Base-by-base conservation (phyloP, 1,140 invertebrate genomes). In the Microplitis mediator region DNA sequence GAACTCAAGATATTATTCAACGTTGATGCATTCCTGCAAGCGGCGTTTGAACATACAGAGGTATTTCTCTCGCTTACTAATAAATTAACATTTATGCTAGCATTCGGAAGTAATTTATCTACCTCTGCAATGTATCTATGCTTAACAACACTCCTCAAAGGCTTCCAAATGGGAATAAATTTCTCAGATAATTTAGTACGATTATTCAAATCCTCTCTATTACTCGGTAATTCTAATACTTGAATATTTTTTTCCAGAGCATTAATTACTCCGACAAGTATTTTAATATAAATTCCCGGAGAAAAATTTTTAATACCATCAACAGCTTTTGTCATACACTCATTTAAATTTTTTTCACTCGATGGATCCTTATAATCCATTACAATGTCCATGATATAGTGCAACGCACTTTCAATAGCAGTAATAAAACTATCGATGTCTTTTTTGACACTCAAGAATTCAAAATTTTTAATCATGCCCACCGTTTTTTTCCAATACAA, bases 401-500 rank as follows among this genome's bases (percentile, higher is more conserved):
- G 67, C 45, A 83, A 35, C 0, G 80, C 80, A 32, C 64, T 76
- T 69, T 84, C 77, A 0, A 84, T 64, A 16, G 72, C 67, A 0
- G 0, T 31, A 34, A 84, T 60, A 32, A 82, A 83, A 11, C 77
- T 75, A 1, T 76, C 32, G 0, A 79, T 9, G 11, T 77, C 76
- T 9, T 77, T 81, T 16, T 77, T 78, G 0, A 69, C 79, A 54
- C 76, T 82, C 4, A 84, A 64, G 60, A 79, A 75, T 35, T 77
- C 73, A 35, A 81, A 83, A 51, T 77, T 74, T n/a, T 81, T 80
- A 8, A 84, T 74, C 84, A 84, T 84, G 8, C 56, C 75, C 11
- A 77, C 69, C 0, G 84, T 86, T 74, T 85, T 83, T 23, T 84
- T 83, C 84, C 83, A 86, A 58, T 80, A 74, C 45, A 86, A 82